phyloP scores from a whole-genome alignment of 2,888 invertebrate genomes.

The Gymnoscelis rufifasciata region DNA sequence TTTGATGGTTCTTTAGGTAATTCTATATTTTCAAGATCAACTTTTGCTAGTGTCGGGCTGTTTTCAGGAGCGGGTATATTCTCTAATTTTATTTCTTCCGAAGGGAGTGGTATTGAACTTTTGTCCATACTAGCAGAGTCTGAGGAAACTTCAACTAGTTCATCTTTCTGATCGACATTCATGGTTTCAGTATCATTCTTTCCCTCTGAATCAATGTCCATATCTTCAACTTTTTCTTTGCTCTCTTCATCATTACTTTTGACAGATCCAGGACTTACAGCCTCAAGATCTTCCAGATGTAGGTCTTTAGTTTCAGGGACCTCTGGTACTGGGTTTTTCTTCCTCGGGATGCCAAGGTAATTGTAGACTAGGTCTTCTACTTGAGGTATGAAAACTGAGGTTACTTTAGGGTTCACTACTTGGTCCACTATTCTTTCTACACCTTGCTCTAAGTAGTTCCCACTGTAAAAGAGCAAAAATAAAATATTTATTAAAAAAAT shows the following conservation, averaged over 20 bases:
- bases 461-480: slow-evolving; percentile 75
- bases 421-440: slow-evolving; percentile 97
- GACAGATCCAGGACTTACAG: slow-evolving; percentile 89
- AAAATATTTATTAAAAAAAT: too few species aligned
- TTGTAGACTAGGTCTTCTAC: slow-evolving; percentile 94
- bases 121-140: slow-evolving; percentile 47
- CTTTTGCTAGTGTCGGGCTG: slow-evolving; percentile 49
- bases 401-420: slow-evolving; percentile 95
- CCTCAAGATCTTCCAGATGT: slow-evolving; percentile 87
- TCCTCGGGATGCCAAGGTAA: slow-evolving; percentile 88
- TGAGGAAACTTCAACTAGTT: slow-evolving; percentile 5
- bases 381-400: slow-evolving; percentile 91
- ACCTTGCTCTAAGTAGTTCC: slow-evolving; percentile 92
- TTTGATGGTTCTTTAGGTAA: slow-evolving; percentile 53
- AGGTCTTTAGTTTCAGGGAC: slow-evolving; percentile 71
- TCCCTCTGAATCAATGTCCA: slow-evolving; percentile 43
- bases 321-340: slow-evolving; percentile 64
- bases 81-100: slow-evolving; percentile 61
- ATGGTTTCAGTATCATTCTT: slow-evolving; percentile 28
- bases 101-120: slow-evolving; percentile 48
- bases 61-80: slow-evolving; percentile 63
- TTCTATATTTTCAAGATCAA: slow-evolving; percentile 57
- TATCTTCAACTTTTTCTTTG: slow-evolving; percentile 38
- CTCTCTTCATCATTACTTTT: slow-evolving; percentile 71
- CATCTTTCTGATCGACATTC: slow-evolving; percentile 23